phyloP scores from a whole-genome alignment of 2,113 vertebrate species.

The Collichthys lucidus region DNA sequence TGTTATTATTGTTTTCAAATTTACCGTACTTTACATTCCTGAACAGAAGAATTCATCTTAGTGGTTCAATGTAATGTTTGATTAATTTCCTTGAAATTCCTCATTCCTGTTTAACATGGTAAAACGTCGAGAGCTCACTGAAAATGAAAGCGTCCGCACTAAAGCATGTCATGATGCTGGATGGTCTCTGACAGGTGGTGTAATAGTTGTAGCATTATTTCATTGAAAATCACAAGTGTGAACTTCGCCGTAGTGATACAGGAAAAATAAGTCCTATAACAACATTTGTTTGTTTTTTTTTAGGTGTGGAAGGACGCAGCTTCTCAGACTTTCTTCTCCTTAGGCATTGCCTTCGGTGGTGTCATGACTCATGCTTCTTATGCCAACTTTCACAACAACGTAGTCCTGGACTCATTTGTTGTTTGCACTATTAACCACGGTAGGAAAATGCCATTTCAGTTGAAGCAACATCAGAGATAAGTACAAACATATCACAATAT shows the following conservation, averaged over 20 bases:
- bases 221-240: neutral
- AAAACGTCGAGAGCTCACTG: no score
- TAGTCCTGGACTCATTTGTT: constrained; percentile 89
- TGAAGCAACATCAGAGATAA: neutral
- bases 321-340: constrained; percentile 93
- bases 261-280: neutral
- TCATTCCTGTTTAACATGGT: no score
- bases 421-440: constrained; percentile 70
- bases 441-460: neutral
- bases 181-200: no score
- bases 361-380: constrained; percentile 93
- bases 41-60: no score
- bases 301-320: constrained; percentile 98
- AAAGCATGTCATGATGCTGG: no score
- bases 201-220: neutral
- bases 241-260: neutral
- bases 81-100: no score
- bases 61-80: no score
- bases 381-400: constrained; percentile 94
- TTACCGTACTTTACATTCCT: no score
- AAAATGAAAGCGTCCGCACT: no score
- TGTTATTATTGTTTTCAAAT: no score
- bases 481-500: neutral
- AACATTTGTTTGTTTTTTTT: no score
- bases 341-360: constrained; percentile 91